Evolutionary conservation across 2,113 vertebrate genomes (phyloP), one percentile per base, ranked within the genome.

Genomic region (Dascyllus trimaculatus): DNA sequence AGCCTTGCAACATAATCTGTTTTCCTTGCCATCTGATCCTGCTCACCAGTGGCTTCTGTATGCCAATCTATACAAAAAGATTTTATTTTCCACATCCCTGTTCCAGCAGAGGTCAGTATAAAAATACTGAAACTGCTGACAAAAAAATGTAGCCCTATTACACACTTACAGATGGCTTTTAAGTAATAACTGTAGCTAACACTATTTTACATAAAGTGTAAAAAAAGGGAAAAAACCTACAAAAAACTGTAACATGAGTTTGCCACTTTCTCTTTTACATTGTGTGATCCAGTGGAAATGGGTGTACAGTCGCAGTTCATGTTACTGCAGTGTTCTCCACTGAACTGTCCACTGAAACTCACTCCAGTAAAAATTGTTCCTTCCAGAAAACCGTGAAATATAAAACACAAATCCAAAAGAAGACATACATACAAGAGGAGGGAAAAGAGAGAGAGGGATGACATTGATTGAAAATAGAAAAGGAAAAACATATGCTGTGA

Each of bases 21-120:
- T 93, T 90, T 84, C 64, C 51, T 69, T 87, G 77, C 87, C 84
- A 90, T 89, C 85, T 90, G 86, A 92, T 93, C 89, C 78, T 14
- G 29, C 83, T 63, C 24, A 19, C 67, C 80, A 82, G 32, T 81
- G 59, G 73, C 72, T 52, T 75, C 70, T 68, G 35, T 75, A 69
- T 85, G 79, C 73, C 86, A 89, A 71, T 87, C 75, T 85, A 69
- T 86, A 74, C 73, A 87, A 90, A 86, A 51, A 80, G 60, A 88
- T 71, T 86, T 70, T 52, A 57, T 80, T 78, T 83, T 82, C 24
- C 49, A 5, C 7, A 61, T 81, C 26, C 58, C 19, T 56, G 59
- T 14, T 75, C 29, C 24, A 46, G 29, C 61, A 74, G 57, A 87
- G 66, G 45, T 81, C 53, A 71, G 26, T 29, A 8, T 57, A 9